Base-by-base conservation (phyloP, 2,888 invertebrate species). In the Athalia rosae region DNA sequence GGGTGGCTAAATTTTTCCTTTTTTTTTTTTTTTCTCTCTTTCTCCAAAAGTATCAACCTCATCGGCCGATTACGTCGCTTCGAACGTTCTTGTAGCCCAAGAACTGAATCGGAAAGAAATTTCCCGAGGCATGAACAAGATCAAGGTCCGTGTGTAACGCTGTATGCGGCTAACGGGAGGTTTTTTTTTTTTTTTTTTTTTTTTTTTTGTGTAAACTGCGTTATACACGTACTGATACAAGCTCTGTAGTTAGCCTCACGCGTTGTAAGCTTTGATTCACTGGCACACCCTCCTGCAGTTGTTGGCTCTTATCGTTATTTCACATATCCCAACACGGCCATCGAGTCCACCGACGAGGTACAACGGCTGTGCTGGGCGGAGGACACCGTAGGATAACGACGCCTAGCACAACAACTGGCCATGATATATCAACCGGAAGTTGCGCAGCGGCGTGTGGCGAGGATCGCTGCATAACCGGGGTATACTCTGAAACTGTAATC, bases 271-370 rank as follows among this genome's bases (percentile, higher is more conserved):
- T 71, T 71, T 71, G 71, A 71, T 71, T 71, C 71, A 71, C 71
- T 56, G 71, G 56, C 58, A 15, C 71, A 71, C 71, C 71, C 71
- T 71, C 28, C 71, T 71, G 71, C 71, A 71, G 71, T 71, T 71
- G 71, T 71, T 71, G 71, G 71, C 71, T 71, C 71, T 71, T 71
- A 71, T 71, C 71, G 71, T 71, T 71, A 71, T 71, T 71, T 71
- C 71, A 71, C 56, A 71, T 71, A 71, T 71, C 71, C 56, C 71
- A 71, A 71, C 71, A 71, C 71, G 71, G 58, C 71, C 71, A 71
- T 71, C 71, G 71, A 71, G 71, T 45, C 58, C 43, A 13, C 56
- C 13, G 71, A 28, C 28, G 56, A 71, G 71, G 53, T 67, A 67
- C 28, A 67, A 15, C 67, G 28, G 53, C 28, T 28, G 28, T 28